Evolutionary conservation across 1,140 invertebrate genomes (phyloP).

Genomic region (Gryon sp.): DNA sequence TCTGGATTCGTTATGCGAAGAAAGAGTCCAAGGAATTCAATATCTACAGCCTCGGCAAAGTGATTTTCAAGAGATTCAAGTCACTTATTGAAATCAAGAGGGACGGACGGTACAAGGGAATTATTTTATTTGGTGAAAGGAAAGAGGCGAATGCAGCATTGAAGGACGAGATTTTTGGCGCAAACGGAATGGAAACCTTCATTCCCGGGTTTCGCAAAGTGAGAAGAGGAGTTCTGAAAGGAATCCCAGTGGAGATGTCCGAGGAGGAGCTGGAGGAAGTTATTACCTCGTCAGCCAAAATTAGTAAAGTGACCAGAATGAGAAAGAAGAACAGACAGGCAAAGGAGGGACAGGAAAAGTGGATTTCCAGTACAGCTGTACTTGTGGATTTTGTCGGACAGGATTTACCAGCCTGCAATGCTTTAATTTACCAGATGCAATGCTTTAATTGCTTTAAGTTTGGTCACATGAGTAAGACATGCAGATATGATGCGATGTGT

Average conservation of each 20-base stretch:
- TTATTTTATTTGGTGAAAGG: background rate
- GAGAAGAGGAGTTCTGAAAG: background rate
- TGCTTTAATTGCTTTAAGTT: slow-evolving; percentile 18
- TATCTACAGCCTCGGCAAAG: background rate
- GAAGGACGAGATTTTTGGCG: background rate
- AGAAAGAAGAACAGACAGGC: too few species aligned
- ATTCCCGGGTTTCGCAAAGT: background rate
- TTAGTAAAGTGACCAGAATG: too few species aligned
- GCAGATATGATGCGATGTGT: slow-evolving; percentile 1
- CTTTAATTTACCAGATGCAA: slow-evolving; percentile 8
- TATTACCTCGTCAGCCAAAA: too few species aligned
- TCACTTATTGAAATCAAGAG: background rate
- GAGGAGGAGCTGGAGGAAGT: background rate
- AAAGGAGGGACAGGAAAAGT: background rate
- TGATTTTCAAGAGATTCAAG: background rate
- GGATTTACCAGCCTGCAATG: background rate
- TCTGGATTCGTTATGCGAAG: background rate
- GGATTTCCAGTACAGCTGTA: slow-evolving; percentile 3
- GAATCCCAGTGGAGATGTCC: background rate
- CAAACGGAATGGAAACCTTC: background rate
- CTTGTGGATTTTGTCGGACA: slow-evolving; percentile 3
- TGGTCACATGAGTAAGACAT: slow-evolving; percentile 10
- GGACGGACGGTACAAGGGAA: background rate
- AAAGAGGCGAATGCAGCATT: background rate
- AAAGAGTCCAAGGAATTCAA: background rate